These are phyloP conservation scores for Antennarius striatus DNA, from an alignment of 2,113 vertebrate genomes.

Conservation along the genomic window DNA sequence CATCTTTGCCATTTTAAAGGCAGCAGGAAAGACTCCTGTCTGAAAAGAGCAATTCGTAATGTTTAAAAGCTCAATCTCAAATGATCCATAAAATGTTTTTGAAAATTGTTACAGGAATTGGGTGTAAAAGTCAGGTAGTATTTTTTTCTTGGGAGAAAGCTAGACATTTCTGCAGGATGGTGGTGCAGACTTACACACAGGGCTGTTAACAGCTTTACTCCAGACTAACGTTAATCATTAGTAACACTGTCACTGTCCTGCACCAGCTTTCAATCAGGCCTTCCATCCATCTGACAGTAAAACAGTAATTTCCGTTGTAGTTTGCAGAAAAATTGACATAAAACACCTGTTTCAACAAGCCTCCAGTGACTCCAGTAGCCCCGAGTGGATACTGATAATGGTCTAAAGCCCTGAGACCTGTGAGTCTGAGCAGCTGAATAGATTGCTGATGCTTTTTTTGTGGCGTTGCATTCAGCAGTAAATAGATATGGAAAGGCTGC, in stretches of 20 bases:
- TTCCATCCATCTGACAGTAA: not conserved
- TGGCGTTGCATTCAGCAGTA: constrained; percentile 1
- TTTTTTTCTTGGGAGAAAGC: no score
- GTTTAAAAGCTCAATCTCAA: no score
- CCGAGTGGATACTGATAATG: constrained; percentile 6
- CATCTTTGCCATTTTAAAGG: no score
- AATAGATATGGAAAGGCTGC: constrained; percentile 9
- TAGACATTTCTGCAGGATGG: constrained; percentile 1
- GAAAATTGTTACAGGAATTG: no score
- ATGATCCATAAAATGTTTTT: no score
- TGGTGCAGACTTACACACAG: constrained; percentile 32
- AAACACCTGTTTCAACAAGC: not conserved
- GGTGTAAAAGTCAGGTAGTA: no score
- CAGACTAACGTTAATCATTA: constrained; percentile 24
- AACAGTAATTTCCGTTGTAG: not conserved
- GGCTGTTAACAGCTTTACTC: constrained; percentile 32
- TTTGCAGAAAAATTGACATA: not conserved
- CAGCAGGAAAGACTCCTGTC: no score
- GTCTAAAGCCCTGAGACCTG: not conserved
- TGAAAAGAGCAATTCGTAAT: no score
- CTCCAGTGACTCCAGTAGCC: constrained; percentile 2
- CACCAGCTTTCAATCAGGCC: not conserved
- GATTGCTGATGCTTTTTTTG: not conserved
- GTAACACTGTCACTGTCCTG: constrained; percentile 12
- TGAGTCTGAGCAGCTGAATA: not conserved